phyloP scores from a whole-genome alignment of 2,797 vertebrate genomes.

The Paedocypris micromegethes region DNA sequence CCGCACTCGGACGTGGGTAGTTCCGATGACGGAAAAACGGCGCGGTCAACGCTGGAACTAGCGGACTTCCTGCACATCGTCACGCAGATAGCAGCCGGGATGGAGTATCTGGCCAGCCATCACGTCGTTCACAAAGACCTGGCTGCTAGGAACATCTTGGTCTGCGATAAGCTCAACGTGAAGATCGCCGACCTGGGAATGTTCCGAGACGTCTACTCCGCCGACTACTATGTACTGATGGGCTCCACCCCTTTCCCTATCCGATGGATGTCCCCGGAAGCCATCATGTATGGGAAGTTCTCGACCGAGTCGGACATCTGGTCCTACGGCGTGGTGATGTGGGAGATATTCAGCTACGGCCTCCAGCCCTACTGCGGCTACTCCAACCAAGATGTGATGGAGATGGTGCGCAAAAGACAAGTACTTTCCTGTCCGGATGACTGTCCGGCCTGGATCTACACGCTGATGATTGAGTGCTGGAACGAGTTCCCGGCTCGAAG shows the following conservation, averaged over 20 bases:
- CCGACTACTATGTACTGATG: slow-evolving; percentile 90
- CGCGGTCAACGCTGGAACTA: slow-evolving; percentile 87
- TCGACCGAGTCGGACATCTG: slow-evolving; percentile 93
- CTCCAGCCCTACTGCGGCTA: slow-evolving; percentile 95
- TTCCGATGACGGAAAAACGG: slow-evolving; percentile 88
- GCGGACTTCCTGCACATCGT: slow-evolving; percentile 88
- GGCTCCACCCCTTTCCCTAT: slow-evolving; percentile 84
- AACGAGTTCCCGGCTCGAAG: slow-evolving; percentile 85
- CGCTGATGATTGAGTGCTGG: slow-evolving; percentile 95
- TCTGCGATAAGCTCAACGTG: slow-evolving; percentile 86
- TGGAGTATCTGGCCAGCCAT: slow-evolving; percentile 92
- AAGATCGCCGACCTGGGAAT: slow-evolving; percentile 92
- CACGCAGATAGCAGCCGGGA: slow-evolving; percentile 88
- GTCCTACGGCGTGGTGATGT: slow-evolving; percentile 90
- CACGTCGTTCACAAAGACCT: slow-evolving; percentile 93
- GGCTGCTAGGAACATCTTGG: slow-evolving; percentile 86
- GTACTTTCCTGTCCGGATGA: slow-evolving; percentile 88
- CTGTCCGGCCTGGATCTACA: slow-evolving; percentile 90
- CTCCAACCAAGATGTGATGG: slow-evolving; percentile 95
- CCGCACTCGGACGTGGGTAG: slow-evolving; percentile 93
- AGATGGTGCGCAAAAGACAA: slow-evolving; percentile 88
- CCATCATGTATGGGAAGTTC: slow-evolving; percentile 88
- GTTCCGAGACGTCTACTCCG: slow-evolving; percentile 91
- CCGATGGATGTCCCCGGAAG: slow-evolving; percentile 96
- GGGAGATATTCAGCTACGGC: slow-evolving; percentile 97